A percentile compares a stretch with the other conserved stretches of the same genome.
Evolutionary conservation across 1,140 invertebrate species (phyloP).

Genomic region (Phenacoccus solenopsis): DNA sequence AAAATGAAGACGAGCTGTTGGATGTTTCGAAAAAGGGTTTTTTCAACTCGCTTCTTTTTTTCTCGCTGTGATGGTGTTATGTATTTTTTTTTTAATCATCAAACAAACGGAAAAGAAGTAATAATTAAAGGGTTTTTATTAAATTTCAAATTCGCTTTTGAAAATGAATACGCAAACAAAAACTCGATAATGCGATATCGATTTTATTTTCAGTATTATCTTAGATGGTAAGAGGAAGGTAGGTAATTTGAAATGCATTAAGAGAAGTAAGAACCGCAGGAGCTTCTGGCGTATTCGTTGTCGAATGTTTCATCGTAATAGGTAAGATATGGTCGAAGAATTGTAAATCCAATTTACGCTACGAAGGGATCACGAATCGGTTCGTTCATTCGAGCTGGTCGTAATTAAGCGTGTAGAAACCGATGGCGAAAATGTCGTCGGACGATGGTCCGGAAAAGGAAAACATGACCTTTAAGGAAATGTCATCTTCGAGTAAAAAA

Average conservation of each 20-base stretch:
- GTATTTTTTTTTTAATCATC: slow-evolving; percentile 5
- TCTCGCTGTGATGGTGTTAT: neutral
- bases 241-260: no score
- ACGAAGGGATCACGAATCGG: no score
- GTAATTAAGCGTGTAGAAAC: neutral
- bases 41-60: no score
- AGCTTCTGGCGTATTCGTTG: no score
- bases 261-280: no score
- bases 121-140: neutral
- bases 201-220: no score
- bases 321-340: neutral
- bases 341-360: neutral
- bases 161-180: no score
- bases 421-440: neutral
- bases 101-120: neutral
- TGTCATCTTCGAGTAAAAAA: neutral
- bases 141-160: neutral
- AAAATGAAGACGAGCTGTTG: slow-evolving; percentile 7
- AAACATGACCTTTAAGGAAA: neutral
- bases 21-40: neutral
- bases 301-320: no score
- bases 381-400: neutral
- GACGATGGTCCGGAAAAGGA: neutral
- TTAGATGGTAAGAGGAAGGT: no score
- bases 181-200: no score